phyloP scores from a whole-genome alignment of 2,797 vertebrate species.

The Tadarida brasiliensis region DNA sequence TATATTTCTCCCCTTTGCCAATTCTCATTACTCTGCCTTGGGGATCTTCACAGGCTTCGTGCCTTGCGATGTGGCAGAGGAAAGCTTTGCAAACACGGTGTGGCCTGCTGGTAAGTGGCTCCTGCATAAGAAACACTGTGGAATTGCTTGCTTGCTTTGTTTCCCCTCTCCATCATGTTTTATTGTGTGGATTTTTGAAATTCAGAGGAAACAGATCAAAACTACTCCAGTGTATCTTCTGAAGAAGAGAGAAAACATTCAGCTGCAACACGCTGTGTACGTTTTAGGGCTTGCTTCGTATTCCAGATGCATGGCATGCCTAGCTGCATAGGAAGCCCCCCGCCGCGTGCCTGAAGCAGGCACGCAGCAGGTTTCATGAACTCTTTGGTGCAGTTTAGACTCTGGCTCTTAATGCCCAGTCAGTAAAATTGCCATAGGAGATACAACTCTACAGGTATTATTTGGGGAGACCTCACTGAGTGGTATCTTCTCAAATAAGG shows the following conservation, averaged over 20 bases:
- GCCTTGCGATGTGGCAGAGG: not conserved
- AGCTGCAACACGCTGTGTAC: not conserved
- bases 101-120: not conserved
- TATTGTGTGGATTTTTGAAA: conserved; percentile 15
- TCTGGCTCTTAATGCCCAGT: conserved; percentile 9
- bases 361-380: not conserved
- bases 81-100: not conserved
- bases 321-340: conserved; percentile 23
- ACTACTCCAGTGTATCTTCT: conserved; percentile 36
- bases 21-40: not conserved
- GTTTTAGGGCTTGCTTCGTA: conserved; percentile 3
- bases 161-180: not conserved
- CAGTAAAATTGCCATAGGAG: not conserved
- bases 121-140: not conserved
- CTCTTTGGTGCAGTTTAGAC: not conserved
- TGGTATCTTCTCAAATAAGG: not conserved
- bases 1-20: not conserved
- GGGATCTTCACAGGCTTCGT: not conserved
- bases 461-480: not conserved
- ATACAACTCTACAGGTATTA: not conserved
- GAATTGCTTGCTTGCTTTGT: not conserved
- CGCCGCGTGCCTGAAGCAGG: not conserved
- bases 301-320: not conserved
- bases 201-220: conserved; percentile 48
- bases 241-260: conserved; percentile 27